Evolutionary conservation across 1,140 invertebrate genomes (phyloP).

Genomic region (Neodiprion pinetum): DNA sequence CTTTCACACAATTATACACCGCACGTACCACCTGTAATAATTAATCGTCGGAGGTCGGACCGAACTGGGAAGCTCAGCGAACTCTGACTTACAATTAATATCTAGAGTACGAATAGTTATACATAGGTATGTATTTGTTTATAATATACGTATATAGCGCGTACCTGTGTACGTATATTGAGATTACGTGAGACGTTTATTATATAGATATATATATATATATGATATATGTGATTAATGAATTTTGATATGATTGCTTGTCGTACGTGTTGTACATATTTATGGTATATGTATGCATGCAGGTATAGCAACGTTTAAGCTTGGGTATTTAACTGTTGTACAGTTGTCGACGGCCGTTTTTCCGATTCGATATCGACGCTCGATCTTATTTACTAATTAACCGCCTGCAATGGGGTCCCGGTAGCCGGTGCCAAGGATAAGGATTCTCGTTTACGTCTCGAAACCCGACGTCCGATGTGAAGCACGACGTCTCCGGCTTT

Average conservation of each 20-base stretch:
- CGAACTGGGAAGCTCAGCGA: too few relatives aligned
- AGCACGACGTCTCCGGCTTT: conserved; percentile 85
- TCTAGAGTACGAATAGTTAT: background rate
- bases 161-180: too few relatives aligned
- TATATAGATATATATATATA: background rate
- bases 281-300: background rate
- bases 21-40: too few relatives aligned
- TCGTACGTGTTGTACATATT: background rate
- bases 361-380: background rate
- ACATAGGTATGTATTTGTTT: background rate
- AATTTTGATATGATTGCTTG: background rate
- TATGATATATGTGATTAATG: background rate
- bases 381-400: conserved; percentile 22
- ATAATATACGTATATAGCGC: background rate
- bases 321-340: too few relatives aligned
- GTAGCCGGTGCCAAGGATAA: conserved; percentile 32
- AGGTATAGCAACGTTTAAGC: background rate
- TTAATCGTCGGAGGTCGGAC: too few relatives aligned
- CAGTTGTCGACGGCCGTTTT: too few relatives aligned
- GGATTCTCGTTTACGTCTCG: conserved; percentile 54
- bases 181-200: background rate
- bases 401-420: conserved; percentile 27
- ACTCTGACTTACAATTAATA: background rate
- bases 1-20: too few relatives aligned
- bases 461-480: conserved; percentile 75